Percentiles rank a stretch among this genome's conserved stretches.
phyloP scores from a whole-genome alignment of 2,113 vertebrate genomes.

The Phalacrocorax carbo region DNA sequence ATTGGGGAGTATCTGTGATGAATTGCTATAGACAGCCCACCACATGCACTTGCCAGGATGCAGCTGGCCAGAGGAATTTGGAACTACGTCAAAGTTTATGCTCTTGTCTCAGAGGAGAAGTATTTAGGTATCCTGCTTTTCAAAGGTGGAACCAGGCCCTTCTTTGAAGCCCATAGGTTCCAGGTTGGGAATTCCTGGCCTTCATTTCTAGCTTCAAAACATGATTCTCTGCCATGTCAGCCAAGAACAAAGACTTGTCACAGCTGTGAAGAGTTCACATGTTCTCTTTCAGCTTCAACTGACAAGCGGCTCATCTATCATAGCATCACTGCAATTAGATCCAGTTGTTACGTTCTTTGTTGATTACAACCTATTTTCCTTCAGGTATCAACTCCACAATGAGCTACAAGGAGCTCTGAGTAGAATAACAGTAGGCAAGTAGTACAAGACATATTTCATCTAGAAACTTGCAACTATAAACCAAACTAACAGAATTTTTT shows the following conservation, averaged over 20 bases:
- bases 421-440: neutral
- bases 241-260: neutral
- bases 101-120: neutral
- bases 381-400: neutral
- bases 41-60: neutral
- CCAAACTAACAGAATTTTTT: neutral
- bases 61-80: neutral
- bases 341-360: neutral
- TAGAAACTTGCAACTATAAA: neutral
- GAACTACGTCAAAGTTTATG: neutral
- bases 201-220: neutral
- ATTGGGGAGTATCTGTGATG: neutral
- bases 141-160: neutral
- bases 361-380: neutral
- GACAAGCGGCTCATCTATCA: neutral
- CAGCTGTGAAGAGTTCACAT: neutral
- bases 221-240: neutral
- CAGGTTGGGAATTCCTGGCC: neutral
- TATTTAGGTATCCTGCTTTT: neutral
- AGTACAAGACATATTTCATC: neutral
- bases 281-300: neutral
- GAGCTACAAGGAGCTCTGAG: neutral
- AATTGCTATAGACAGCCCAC: neutral
- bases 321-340: neutral
- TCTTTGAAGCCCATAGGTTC: neutral